These are phyloP conservation scores for Drosophila nr. perissopoda DNA, from an alignment of 2,888 invertebrate species.

Conservation along the genomic window DNA sequence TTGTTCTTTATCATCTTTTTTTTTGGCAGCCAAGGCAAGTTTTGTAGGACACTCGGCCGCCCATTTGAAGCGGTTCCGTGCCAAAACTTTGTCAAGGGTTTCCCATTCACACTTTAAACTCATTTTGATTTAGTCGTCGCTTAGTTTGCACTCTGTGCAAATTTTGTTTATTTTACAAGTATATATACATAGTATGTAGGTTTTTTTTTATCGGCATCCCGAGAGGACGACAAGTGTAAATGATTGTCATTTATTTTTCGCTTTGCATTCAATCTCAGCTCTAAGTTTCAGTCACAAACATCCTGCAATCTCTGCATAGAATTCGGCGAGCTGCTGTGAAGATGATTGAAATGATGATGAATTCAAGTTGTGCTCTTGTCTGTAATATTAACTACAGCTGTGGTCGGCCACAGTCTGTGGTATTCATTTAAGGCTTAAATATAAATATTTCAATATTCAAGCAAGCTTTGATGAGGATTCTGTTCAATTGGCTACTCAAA, in stretches of 20 bases:
- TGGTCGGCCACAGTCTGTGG: constrained; percentile 3
- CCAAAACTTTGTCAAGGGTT: constrained; percentile 60
- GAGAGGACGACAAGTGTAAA: constrained; percentile 66
- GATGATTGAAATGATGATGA: constrained; percentile 40
- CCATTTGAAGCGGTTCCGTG: constrained; percentile 59
- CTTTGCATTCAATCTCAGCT: constrained; percentile 39
- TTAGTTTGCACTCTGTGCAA: constrained; percentile 59
- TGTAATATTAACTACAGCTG: constrained; percentile 4
- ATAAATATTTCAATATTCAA: constrained; percentile 13
- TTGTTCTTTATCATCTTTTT: constrained; percentile 29
- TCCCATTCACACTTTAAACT: constrained; percentile 49
- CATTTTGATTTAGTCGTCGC: constrained; percentile 72
- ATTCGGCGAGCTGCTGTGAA: constrained; percentile 1
- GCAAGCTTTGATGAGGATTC: constrained; percentile 1
- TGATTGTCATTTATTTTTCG: constrained; percentile 66
- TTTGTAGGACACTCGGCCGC: constrained; percentile 50
- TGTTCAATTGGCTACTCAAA: constrained; percentile 18
- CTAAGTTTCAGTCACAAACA: constrained; percentile 16
- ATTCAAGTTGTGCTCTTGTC: constrained; percentile 24
- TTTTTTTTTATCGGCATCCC: constrained; percentile 20
- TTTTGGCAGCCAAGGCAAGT: constrained; percentile 38
- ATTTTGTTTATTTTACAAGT: constrained; percentile 49
- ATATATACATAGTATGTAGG: constrained; percentile 13
- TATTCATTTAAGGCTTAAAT: constrained; percentile 8
- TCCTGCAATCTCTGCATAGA: constrained; percentile 16